phyloP scores from a whole-genome alignment of 2,888 invertebrate species.

The Agelastica alni region DNA sequence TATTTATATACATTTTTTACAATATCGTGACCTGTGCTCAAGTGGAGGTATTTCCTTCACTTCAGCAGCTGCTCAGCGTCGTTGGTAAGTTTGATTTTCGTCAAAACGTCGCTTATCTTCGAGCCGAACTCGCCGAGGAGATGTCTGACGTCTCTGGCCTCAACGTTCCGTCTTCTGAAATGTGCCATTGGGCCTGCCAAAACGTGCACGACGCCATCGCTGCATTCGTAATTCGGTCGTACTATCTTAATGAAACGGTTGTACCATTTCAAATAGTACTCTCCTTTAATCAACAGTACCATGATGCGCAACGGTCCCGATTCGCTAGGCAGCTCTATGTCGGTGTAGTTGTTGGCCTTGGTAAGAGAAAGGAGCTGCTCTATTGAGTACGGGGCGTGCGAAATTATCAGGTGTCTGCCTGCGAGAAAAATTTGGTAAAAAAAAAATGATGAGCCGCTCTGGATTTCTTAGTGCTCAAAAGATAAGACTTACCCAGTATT shows the following conservation, averaged over 20 bases:
- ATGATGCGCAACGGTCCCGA: conserved; percentile 40
- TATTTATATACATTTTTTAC: too few relatives aligned
- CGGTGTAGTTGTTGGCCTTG: conserved; percentile 32
- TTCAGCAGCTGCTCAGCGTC: too few relatives aligned
- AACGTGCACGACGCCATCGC: conserved; percentile 92
- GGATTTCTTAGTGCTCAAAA: too few relatives aligned
- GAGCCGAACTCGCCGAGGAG: too few relatives aligned
- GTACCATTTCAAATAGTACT: conserved; percentile 45
- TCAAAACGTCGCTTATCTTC: too few relatives aligned
- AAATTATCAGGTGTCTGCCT: conserved; percentile 83
- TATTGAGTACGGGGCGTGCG: conserved; percentile 74
- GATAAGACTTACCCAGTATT: conserved; percentile 83
- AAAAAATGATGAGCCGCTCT: too few relatives aligned
- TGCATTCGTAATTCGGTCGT: conserved; percentile 90
- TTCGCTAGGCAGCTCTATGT: conserved; percentile 30
- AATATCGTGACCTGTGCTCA: too few relatives aligned
- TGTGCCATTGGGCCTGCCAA: conserved; percentile 71
- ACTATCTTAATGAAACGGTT: conserved; percentile 78
- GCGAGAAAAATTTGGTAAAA: conserved; percentile 17
- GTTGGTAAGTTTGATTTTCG: too few relatives aligned
- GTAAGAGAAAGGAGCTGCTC: conserved; percentile 60
- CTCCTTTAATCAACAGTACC: conserved; percentile 37
- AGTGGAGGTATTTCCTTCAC: too few relatives aligned
- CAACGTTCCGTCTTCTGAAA: conserved; percentile 23
- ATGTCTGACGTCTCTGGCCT: too few relatives aligned